These are phyloP conservation scores for Eonycteris spelaea DNA, from an alignment of 2,113 vertebrate species.

Conservation along the genomic window DNA sequence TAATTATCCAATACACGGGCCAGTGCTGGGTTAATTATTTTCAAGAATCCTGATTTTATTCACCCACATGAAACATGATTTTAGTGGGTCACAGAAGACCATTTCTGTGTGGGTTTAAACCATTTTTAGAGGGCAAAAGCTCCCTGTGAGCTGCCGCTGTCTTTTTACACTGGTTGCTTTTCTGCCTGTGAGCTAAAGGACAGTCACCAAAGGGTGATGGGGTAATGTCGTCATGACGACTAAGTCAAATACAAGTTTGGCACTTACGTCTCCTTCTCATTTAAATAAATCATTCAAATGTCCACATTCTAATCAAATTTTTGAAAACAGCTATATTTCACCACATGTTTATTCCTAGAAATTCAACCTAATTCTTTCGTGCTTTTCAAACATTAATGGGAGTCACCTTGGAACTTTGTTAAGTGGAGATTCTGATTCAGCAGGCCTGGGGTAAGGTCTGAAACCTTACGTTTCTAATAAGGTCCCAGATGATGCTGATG, in stretches of 20 bases:
- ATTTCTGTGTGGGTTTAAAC: not conserved
- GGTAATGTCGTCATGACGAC: not conserved
- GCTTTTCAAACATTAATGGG: not conserved
- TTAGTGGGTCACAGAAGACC: constrained; percentile 31
- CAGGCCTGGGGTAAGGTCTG: not conserved
- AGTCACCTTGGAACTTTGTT: not conserved
- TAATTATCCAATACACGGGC: constrained; percentile 42
- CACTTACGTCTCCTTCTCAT: not conserved
- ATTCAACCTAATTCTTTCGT: not conserved
- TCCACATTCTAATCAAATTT: not conserved
- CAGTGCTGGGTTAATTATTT: constrained; percentile 42
- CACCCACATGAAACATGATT: not conserved
- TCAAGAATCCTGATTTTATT: constrained; percentile 2
- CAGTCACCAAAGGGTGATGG: not conserved
- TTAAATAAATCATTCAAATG: not conserved
- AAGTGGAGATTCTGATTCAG: not conserved
- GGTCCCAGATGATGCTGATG: not conserved
- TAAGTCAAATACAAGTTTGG: too few relatives aligned
- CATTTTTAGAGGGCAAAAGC: not conserved
- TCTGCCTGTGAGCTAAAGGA: not conserved
- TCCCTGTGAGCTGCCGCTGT: not conserved
- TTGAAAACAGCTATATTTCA: not conserved
- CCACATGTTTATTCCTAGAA: not conserved
- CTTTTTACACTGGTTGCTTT: not conserved
- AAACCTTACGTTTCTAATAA: not conserved